Conservation (phyloP, 2,888 invertebrate species). For the Nomada lathburiana region DNA sequence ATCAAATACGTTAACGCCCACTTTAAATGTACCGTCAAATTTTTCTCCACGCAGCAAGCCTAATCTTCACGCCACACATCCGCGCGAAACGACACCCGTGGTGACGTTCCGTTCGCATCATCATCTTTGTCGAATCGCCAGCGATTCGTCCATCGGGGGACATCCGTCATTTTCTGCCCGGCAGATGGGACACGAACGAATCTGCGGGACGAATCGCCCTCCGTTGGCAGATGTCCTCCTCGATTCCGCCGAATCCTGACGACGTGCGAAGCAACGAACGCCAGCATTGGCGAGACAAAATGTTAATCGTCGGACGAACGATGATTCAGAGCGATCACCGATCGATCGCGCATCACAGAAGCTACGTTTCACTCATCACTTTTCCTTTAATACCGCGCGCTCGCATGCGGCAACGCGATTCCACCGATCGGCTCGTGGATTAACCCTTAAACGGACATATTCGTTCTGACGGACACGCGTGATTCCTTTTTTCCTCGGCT, state of each 20-base stretch:
- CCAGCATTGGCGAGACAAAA: conserved; percentile 33
- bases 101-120: conserved; percentile 31
- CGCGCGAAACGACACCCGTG: background rate
- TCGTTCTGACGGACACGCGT: conserved; percentile 52
- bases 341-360: conserved; percentile 51
- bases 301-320: conserved; percentile 48
- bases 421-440: conserved; percentile 50
- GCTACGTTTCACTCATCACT: conserved; percentile 49
- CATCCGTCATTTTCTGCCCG: conserved; percentile 77
- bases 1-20: too few species aligned
- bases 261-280: conserved; percentile 12
- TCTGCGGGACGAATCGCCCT: conserved; percentile 67
- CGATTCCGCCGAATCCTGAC: conserved; percentile 52
- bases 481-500: conserved; percentile 47
- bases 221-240: conserved; percentile 72
- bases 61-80: background rate
- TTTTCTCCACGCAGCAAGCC: too few species aligned
- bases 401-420: conserved; percentile 49
- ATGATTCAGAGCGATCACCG: conserved; percentile 30
- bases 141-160: conserved; percentile 57
- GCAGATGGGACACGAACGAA: conserved; percentile 73
- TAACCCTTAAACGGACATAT: conserved; percentile 61
- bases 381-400: conserved; percentile 30
- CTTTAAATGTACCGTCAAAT: too few species aligned
- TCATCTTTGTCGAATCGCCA: background rate